phyloP scores from a whole-genome alignment of 2,113 vertebrate genomes.

The Genyomyrus donnyi region DNA sequence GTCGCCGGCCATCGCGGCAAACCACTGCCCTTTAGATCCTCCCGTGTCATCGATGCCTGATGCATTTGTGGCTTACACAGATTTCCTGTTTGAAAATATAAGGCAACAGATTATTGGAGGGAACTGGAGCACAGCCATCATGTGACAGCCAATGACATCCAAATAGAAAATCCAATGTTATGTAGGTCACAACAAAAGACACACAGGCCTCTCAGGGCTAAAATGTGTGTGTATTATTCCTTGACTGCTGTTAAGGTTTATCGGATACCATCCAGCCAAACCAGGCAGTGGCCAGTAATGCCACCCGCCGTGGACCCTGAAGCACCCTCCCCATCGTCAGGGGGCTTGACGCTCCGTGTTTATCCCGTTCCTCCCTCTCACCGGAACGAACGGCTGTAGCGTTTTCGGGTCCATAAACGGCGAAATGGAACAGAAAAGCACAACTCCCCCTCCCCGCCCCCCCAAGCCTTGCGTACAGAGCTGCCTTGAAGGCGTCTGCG shows the following conservation, averaged over 20 bases:
- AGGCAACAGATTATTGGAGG: not conserved
- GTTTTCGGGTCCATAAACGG: not conserved
- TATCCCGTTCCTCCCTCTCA: not conserved
- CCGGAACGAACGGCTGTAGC: not conserved
- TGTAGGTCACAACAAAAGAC: conserved; percentile 8
- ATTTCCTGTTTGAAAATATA: not conserved
- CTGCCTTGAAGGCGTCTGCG: not conserved
- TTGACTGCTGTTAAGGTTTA: not conserved
- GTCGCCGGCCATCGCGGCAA: not conserved
- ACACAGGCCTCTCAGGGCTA: not conserved
- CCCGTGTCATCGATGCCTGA: not conserved
- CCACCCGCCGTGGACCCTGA: not conserved
- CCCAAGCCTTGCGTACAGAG: not conserved
- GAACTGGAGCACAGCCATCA: not conserved
- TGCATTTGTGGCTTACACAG: not conserved
- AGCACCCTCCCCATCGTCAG: not conserved
- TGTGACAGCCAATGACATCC: not conserved
- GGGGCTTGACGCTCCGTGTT: not conserved
- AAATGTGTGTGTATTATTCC: not conserved
- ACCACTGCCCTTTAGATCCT: conserved; percentile 36
- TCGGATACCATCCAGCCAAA: not conserved
- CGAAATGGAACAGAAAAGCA: not conserved
- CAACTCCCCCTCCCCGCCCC: not conserved
- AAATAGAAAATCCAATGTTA: not conserved
- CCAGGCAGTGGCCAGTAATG: not conserved